Evolutionary conservation across 2,888 invertebrate genomes (phyloP), one percentile per base, ranked within the genome.

Genomic region (Gibbula magus): DNA sequence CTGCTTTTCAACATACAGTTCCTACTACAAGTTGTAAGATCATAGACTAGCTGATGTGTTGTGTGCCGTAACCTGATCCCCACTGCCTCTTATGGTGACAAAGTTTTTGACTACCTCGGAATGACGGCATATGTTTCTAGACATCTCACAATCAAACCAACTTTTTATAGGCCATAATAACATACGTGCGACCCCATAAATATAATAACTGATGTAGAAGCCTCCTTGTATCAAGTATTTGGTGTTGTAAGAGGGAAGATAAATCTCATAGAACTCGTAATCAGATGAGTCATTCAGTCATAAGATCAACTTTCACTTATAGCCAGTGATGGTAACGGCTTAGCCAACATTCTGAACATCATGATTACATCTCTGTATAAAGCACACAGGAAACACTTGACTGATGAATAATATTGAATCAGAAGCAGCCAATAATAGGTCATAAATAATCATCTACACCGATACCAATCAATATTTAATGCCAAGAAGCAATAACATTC

Each of bases 1-100:
- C 39, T 39, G 70, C 32, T 35, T 70, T 70, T 70, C 70, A 70
- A 39, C 70, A 70, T 70, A 32, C 70, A 70, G 70, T 70, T 66
- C 20, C 70, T 39, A 70, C 70, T 39, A 70, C 70, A 61, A 61
- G 61, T 61, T 61, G 61, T 61, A 61, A 61, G 61, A 70, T 70
- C 70, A 70, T 70, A 61, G 61, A 61, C 61, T 61, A 61, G 61
- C 61, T 61, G 22, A 61, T 61, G 61, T 61, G 61, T 16, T 61
- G 29, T 25, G 25, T 61, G 61, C 22, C 29, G 61, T 29, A 61
- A 61, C 61, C 16, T 18, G 61, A 61, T 61, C 29, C 61, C 61
- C n/a, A 20, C 70, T 35, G 70, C 70, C 70, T 70, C 39, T 32
- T 39, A 70, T 70, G 32, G 70, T 70, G 70, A 70, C 70, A 70